These are phyloP conservation scores for Drosophila multiciliata DNA, from an alignment of 2,888 invertebrate species.

Conservation along the genomic window DNA sequence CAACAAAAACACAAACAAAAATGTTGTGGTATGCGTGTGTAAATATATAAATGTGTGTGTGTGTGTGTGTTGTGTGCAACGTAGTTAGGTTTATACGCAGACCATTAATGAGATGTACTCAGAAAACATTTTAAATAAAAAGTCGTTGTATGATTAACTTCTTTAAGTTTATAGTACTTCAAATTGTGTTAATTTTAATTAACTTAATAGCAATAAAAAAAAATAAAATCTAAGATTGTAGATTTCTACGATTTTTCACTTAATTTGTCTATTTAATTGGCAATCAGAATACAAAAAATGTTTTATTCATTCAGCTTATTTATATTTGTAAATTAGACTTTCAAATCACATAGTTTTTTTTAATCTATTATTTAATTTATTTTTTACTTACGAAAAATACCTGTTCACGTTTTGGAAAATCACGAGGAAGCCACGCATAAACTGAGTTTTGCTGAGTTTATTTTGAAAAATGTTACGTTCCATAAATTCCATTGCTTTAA, in stretches of 20 bases:
- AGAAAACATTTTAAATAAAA: background rate
- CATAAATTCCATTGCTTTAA: constrained; percentile 79
- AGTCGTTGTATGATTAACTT: too few species aligned
- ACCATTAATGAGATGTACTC: constrained; percentile 12
- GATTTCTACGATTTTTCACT: background rate
- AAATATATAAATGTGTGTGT: background rate
- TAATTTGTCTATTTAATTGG: background rate
- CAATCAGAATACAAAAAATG: too few species aligned
- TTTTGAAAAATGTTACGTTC: constrained; percentile 72
- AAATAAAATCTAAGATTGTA: background rate
- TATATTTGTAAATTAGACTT: background rate
- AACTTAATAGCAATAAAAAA: background rate
- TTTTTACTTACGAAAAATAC: background rate
- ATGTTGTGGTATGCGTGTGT: background rate
- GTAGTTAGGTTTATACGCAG: constrained; percentile 38
- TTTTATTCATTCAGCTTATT: background rate
- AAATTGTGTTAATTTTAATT: background rate
- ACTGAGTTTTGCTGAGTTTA: constrained; percentile 10
- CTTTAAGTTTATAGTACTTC: background rate
- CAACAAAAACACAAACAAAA: constrained; percentile 27
- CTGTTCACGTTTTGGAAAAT: constrained; percentile 6
- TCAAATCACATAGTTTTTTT: background rate
- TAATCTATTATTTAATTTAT: background rate
- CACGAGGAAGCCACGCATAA: constrained; percentile 34
- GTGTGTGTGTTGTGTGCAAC: background rate